Conservation (phyloP, 2,113 vertebrate genomes). For the Sinocyclocheilus anshuiensis region DNA sequence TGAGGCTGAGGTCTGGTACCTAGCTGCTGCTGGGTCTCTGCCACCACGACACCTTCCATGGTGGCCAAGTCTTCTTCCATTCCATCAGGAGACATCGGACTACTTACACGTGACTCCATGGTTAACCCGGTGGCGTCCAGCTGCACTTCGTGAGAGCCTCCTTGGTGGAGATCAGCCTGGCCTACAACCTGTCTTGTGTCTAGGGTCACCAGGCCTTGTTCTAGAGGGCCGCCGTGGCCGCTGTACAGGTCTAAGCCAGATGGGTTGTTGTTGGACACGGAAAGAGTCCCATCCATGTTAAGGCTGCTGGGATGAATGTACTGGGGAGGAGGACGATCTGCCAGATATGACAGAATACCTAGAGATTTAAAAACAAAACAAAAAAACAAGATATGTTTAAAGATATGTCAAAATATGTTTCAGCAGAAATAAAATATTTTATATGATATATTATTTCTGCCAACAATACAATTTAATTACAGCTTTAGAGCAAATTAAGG, state of each 20-base stretch:
- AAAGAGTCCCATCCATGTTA: slow-evolving; percentile 88
- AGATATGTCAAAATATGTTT: neutral
- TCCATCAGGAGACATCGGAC: slow-evolving; percentile 90
- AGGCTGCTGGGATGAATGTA: slow-evolving; percentile 96
- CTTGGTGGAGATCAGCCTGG: slow-evolving; percentile 85
- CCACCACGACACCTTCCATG: slow-evolving; percentile 85
- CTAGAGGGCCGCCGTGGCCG: slow-evolving; percentile 84
- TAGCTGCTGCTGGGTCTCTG: slow-evolving; percentile 83
- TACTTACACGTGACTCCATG: slow-evolving; percentile 93
- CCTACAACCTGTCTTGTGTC: slow-evolving; percentile 87
- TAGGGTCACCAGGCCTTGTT: slow-evolving; percentile 88
- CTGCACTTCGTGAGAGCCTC: slow-evolving; percentile 84
- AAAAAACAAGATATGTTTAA: neutral
- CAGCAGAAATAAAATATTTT: neutral
- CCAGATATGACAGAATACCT: slow-evolving; percentile 97
- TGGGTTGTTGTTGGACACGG: slow-evolving; percentile 85
- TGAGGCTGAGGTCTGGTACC: slow-evolving; percentile 80
- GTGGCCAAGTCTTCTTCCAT: slow-evolving; percentile 86
- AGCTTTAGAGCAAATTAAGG: neutral
- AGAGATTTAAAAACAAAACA: neutral
- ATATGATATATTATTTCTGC: neutral
- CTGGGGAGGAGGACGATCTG: slow-evolving; percentile 96
- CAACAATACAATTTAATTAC: neutral
- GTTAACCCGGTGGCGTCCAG: slow-evolving; percentile 83
- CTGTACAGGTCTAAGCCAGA: slow-evolving; percentile 89